Evolutionary conservation across 1,140 invertebrate genomes (phyloP).

Genomic region (Hylaeus anthracinus): DNA sequence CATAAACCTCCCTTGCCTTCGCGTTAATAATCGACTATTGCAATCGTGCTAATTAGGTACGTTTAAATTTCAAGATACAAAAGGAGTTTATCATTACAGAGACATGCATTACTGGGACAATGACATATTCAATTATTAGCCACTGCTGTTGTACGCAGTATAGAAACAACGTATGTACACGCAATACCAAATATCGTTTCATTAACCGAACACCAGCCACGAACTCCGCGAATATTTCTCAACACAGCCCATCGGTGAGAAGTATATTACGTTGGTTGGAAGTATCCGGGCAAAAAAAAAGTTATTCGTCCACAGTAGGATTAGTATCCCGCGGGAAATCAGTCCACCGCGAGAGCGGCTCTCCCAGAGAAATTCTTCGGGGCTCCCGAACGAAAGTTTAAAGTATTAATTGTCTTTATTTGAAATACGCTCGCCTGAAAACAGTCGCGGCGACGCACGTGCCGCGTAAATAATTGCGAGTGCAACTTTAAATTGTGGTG

Average conservation of each 20-base stretch:
- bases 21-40: too few species aligned
- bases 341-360: slow-evolving; percentile 54
- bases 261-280: slow-evolving; percentile 42
- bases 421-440: slow-evolving; percentile 13
- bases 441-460: background rate
- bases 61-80: too few species aligned
- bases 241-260: slow-evolving; percentile 1
- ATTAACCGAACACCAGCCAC: background rate
- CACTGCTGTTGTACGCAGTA: too few species aligned
- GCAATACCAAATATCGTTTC: background rate
- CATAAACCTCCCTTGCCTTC: too few species aligned
- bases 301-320: slow-evolving; percentile 73
- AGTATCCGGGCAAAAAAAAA: slow-evolving; percentile 68
- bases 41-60: too few species aligned
- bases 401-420: slow-evolving; percentile 73
- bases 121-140: too few species aligned
- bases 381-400: slow-evolving; percentile 72
- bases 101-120: too few species aligned
- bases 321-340: slow-evolving; percentile 78
- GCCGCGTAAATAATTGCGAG: slow-evolving; percentile 37
- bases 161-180: too few species aligned
- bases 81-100: too few species aligned
- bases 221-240: slow-evolving; percentile 25
- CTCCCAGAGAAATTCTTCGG: slow-evolving; percentile 67
- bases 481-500: slow-evolving; percentile 32